Evolutionary conservation across 2,113 vertebrate species (phyloP), one percentile per base, ranked within the genome.

Genomic region (Myiagra hebetior): DNA sequence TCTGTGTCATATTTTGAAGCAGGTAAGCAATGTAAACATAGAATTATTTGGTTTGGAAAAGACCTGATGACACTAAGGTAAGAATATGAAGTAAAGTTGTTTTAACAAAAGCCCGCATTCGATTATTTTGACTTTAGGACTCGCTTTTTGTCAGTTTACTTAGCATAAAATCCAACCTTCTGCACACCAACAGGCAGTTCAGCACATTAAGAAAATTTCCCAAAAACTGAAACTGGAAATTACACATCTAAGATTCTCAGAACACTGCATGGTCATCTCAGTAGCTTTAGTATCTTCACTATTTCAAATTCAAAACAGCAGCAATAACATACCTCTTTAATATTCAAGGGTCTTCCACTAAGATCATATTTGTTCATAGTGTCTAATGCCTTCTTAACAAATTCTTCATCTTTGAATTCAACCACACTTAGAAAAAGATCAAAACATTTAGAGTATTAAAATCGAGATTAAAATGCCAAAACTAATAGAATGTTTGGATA

Each of bases 401-500:
- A 99, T 96, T 99, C 99, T 97, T 99, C 99, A 98, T 99, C 99
- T 98, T 99, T 99, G 97, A 99, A 99, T 98, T 99, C 99, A 93
- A 99, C 99, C 96, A 99, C 99, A 97, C 99, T 99, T 98, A 41
- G 72, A 89, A 67, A 87, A 68, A 97, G 68, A 97, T 85, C 84
- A 96, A 97, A 85, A 89, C 21, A 95, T 67, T 89, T 49, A 46
- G 53, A 91, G 91, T 64, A 69, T 96, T 98, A 97, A 97, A 96
- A 72, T 67, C 92, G 80, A 89, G 83, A 85, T 92, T 75, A 63
- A 53, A 69, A 77, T 23, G 33, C 55, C 60, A 78, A 72, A 62
- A 24, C 30, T 37, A 89, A 75, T 20, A 87, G 35, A 89, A 80
- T 59, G 21, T 46, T 88, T 76, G 27, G 13, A 74, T 16, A 88